Base-by-base conservation (phyloP, 2,797 vertebrate species). In the Neosilurus hyrtlii region DNA sequence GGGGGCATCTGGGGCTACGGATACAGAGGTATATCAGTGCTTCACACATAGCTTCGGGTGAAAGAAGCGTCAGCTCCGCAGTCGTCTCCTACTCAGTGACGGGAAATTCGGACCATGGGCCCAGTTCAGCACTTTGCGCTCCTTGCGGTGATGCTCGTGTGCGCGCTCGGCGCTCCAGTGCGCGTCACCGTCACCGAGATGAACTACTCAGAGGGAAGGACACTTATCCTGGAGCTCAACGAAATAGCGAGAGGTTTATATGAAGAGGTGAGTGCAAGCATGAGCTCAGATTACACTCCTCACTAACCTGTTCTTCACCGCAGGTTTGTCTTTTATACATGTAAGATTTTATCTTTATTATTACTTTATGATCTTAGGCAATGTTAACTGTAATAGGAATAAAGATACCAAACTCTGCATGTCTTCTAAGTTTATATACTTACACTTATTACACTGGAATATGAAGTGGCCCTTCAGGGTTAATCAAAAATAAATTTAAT, bases 221-320 rank as follows among this genome's bases (percentile, higher is more conserved):
- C 0, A 0, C 61, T 86, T 0, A 57, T 66, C 1, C 0, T 85
- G 4, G 35, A 63, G 3, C 87, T 88, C 15, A 86, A 74, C 2
- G n/a, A 73, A 10, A 35, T 59, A 22, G 87, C 87, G 1, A 79
- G 82, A 77, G 20, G 22, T 15, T 52, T 88, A 22, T 74, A 88
- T 22, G 10, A 16, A 5, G 20, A 65, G 85, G 87, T 88, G 24
- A 11, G 87, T 73, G 57, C 6, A 8, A n/a, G 9, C 35, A 59
- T 12, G 16, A 3, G 35, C 22, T 11, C 16, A 73, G 8, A 54
- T 8, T n/a, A 54, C 14, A 16, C 16, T 24, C 49, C 2, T 16
- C n/a, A 20, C 18, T 22, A 14, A 22, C 2, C 15, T 57, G 7
- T 54, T 20, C 9, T n/a, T n/a, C n/a, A n/a, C n/a, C n/a, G n/a